Conservation (phyloP, 2,797 vertebrate genomes). For the Molothrus aeneus region DNA sequence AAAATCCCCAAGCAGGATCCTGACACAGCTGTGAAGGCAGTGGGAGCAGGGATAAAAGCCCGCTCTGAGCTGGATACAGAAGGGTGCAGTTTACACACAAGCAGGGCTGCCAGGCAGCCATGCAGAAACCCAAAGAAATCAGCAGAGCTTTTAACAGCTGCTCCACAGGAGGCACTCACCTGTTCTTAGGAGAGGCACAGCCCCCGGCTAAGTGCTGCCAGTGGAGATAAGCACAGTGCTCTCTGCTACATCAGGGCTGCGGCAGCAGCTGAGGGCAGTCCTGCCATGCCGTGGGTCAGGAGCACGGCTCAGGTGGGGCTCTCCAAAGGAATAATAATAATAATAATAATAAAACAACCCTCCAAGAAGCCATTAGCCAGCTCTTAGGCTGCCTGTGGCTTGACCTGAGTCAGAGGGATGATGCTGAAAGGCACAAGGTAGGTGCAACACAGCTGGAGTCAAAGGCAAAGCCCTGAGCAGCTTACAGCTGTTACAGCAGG, state of each 20-base stretch:
- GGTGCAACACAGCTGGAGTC: not conserved
- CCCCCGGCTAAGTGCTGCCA: not conserved
- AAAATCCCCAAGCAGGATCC: not conserved
- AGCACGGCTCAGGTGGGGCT: fast-evolving
- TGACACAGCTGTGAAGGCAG: fast-evolving
- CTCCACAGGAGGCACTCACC: not conserved
- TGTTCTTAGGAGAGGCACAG: not conserved
- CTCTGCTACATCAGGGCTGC: not conserved
- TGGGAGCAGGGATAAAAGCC: not conserved
- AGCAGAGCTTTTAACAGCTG: not conserved
- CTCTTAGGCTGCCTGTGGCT: not conserved
- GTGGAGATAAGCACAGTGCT: not conserved
- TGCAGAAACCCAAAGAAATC: not conserved
- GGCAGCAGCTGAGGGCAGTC: not conserved
- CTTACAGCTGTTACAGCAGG: not conserved
- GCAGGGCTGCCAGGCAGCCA: not conserved
- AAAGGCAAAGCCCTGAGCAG: not conserved
- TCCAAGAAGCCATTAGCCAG: not conserved
- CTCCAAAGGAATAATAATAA: not conserved
- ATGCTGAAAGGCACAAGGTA: not conserved
- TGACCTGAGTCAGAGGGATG: not conserved
- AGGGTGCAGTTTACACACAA: not conserved
- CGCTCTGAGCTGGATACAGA: not conserved
- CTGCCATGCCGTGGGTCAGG: not conserved
- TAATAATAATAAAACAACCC: not conserved